These are phyloP conservation scores for Paramormyrops hopkinsi DNA, from an alignment of 2,797 vertebrate species.

Conservation along the genomic window DNA sequence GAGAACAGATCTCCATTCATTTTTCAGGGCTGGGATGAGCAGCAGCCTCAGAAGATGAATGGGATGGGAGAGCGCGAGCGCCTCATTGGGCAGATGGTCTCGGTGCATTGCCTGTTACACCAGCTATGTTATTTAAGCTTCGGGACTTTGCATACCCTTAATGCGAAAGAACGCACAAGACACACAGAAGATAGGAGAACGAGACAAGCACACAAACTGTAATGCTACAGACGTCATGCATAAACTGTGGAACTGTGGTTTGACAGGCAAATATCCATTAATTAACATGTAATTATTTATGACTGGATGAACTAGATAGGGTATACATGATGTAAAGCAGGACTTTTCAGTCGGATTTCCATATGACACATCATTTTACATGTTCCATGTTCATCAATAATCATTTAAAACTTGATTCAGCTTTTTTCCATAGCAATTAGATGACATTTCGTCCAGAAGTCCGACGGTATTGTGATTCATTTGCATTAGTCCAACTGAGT, in stretches of 20 bases:
- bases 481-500: not conserved
- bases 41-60: slow-evolving; percentile 64
- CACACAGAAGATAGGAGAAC: slow-evolving; percentile 58
- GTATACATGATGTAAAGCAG: not conserved
- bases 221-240: slow-evolving; percentile 33
- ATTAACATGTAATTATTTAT: slow-evolving; percentile 12
- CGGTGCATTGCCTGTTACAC: slow-evolving; percentile 80
- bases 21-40: not conserved
- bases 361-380: slow-evolving; percentile 2
- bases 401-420: not conserved
- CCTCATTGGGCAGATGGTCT: slow-evolving; percentile 84
- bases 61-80: slow-evolving; percentile 83
- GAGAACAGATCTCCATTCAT: not conserved
- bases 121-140: slow-evolving; percentile 93
- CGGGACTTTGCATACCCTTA: slow-evolving; percentile 91
- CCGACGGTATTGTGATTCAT: not conserved
- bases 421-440: not conserved
- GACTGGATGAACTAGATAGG: not conserved
- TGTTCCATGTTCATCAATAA: not conserved
- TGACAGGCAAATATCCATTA: not conserved
- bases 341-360: not conserved
- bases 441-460: not conserved
- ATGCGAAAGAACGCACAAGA: slow-evolving; percentile 63
- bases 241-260: slow-evolving; percentile 27
- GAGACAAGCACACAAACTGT: slow-evolving; percentile 50